Evolutionary conservation across 2,888 invertebrate species (phyloP).

Genomic region (Ormia ochracea): DNA sequence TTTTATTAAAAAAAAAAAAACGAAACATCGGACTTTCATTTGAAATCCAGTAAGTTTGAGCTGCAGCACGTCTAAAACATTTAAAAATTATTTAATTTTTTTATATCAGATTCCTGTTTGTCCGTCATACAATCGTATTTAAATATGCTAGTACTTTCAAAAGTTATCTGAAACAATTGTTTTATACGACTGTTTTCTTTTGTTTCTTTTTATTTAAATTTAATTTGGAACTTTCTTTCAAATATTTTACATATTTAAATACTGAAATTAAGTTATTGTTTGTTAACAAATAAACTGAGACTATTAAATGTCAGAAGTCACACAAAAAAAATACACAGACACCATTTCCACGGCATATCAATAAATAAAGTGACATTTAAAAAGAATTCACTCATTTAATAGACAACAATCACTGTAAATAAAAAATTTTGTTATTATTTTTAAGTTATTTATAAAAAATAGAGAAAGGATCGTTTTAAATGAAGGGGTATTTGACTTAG

Average conservation of each 20-base stretch:
- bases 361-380: neutral
- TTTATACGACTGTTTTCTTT: no score
- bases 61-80: conserved; percentile 54
- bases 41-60: conserved; percentile 51
- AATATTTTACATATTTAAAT: conserved; percentile 18
- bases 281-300: neutral
- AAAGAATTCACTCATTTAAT: neutral
- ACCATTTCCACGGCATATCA: conserved; percentile 17
- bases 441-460: no score
- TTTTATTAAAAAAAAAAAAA: conserved; percentile 15
- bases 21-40: conserved; percentile 51
- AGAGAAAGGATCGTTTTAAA: no score
- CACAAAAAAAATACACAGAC: no score
- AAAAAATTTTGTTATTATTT: no score
- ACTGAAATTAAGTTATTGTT: conserved; percentile 12
- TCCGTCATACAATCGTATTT: neutral
- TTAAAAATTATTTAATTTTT: conserved; percentile 53
- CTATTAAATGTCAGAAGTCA: conserved; percentile 26
- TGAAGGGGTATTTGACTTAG: no score
- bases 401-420: no score
- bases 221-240: conserved; percentile 49
- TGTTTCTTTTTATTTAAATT: neutral
- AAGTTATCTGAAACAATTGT: conserved; percentile 55
- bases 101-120: conserved; percentile 47
- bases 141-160: conserved; percentile 50